Conservation (phyloP, 2,113 vertebrate species). For the Tringa solitaria region DNA sequence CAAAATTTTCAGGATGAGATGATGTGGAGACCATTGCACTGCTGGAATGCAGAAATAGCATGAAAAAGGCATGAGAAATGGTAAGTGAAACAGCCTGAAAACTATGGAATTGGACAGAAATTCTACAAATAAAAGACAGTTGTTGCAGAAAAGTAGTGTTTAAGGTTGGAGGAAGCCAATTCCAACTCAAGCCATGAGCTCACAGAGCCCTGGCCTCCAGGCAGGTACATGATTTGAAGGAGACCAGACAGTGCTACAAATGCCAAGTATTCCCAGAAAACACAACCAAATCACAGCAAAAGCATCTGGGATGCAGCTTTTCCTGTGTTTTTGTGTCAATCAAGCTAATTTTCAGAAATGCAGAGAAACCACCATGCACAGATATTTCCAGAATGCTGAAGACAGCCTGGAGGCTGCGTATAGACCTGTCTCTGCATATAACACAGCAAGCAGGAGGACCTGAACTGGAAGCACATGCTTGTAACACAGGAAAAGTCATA, state of each 20-base stretch:
- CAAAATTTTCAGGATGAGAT: not conserved
- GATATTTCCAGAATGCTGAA: not conserved
- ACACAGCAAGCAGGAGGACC: not conserved
- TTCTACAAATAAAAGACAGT: conserved; percentile 30
- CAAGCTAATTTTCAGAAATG: not conserved
- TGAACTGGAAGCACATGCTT: not conserved
- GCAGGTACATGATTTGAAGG: conserved; percentile 14
- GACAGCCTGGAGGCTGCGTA: not conserved
- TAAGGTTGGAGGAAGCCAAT: conserved; percentile 8
- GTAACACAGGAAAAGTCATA: not conserved
- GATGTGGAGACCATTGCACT: not conserved
- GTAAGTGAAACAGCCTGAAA: not conserved
- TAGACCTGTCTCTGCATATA: not conserved
- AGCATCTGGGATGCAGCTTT: conserved; percentile 38
- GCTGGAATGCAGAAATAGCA: not conserved
- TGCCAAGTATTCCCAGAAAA: conserved; percentile 22
- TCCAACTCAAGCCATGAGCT: not conserved
- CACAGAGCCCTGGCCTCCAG: not conserved
- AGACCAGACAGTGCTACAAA: not conserved
- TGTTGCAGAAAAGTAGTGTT: not conserved
- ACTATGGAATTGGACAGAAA: conserved; percentile 16
- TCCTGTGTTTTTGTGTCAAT: not conserved
- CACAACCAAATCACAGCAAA: not conserved
- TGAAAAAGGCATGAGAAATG: not conserved
- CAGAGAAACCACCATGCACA: not conserved